A percentile compares a stretch with the other conserved stretches of the same genome.
Conservation (phyloP, 2,797 vertebrate species). For the Chelonia mydas region DNA sequence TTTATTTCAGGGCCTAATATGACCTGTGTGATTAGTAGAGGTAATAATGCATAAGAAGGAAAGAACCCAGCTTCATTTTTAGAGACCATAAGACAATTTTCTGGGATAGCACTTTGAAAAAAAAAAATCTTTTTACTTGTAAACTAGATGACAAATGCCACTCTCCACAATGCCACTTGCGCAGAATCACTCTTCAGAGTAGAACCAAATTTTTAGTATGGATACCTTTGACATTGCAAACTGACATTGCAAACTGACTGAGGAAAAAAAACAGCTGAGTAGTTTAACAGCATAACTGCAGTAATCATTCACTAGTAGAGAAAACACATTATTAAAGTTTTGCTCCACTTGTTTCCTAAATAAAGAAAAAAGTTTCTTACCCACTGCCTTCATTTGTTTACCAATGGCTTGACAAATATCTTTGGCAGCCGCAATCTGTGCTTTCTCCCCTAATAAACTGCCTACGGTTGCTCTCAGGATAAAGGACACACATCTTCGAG, state of each 20-base stretch:
- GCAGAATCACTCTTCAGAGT: neutral
- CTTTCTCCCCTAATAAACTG: constrained; percentile 95
- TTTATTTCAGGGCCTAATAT: neutral
- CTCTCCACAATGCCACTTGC: neutral
- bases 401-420: constrained; percentile 98
- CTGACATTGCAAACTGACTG: neutral
- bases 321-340: neutral
- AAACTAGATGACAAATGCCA: neutral
- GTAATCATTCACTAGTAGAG: neutral
- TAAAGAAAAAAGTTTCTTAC: constrained; percentile 80
- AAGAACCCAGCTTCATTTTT: neutral
- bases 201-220: neutral
- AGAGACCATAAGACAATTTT: neutral
- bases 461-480: constrained; percentile 97
- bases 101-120: neutral
- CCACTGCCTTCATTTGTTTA: constrained; percentile 99
- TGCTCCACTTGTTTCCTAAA: neutral
- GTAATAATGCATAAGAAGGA: neutral
- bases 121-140: neutral
- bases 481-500: constrained; percentile 97
- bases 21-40: neutral
- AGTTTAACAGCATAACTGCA: neutral
- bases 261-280: neutral
- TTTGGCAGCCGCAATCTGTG: constrained; percentile 98
- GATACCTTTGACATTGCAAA: neutral